Percentiles rank a stretch among this genome's conserved stretches.
phyloP scores from a whole-genome alignment of 2,888 invertebrate genomes.

The Venustoraphidia nigricollis region DNA sequence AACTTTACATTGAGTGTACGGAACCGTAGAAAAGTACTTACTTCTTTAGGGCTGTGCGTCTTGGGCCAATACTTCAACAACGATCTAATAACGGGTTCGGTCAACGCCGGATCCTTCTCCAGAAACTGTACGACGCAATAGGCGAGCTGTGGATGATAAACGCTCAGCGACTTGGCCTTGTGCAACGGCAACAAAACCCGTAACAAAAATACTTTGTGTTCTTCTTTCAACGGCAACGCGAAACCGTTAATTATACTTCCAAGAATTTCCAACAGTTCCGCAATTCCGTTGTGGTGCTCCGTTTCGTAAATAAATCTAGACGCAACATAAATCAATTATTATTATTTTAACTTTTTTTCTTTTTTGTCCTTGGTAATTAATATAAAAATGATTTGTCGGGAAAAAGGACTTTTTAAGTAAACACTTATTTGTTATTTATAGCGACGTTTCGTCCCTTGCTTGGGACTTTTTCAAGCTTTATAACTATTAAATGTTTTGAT shows the following conservation, averaged over 20 bases:
- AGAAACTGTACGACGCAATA: conserved; percentile 99
- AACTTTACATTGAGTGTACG: no score
- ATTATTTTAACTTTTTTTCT: not conserved
- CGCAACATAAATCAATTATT: conserved; percentile 9
- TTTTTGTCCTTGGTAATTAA: no score
- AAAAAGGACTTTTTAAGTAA: no score
- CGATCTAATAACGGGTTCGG: conserved; percentile 87
- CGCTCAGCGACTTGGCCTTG: conserved; percentile 89
- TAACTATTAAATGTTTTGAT: no score
- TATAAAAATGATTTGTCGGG: no score
- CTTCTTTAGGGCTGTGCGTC: conserved; percentile 94
- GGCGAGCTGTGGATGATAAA: conserved; percentile 95
- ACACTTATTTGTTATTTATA: no score
- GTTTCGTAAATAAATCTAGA: conserved; percentile 96
- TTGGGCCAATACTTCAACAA: conserved; percentile 98
- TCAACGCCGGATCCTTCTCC: conserved; percentile 91
- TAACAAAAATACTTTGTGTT: conserved; percentile 93
- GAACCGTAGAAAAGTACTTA: no score
- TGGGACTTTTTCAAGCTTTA: no score
- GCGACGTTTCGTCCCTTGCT: no score
- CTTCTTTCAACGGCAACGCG: conserved; percentile 93
- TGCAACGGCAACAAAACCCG: conserved; percentile 90
- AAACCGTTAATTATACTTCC: conserved; percentile 99
- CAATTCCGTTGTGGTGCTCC: conserved; percentile 95
- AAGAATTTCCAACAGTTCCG: conserved; percentile 89